Percentiles rank a stretch among this genome's conserved stretches.
These are phyloP conservation scores for Seriola rivoliana DNA, from an alignment of 2,113 vertebrate species.

Conservation along the genomic window DNA sequence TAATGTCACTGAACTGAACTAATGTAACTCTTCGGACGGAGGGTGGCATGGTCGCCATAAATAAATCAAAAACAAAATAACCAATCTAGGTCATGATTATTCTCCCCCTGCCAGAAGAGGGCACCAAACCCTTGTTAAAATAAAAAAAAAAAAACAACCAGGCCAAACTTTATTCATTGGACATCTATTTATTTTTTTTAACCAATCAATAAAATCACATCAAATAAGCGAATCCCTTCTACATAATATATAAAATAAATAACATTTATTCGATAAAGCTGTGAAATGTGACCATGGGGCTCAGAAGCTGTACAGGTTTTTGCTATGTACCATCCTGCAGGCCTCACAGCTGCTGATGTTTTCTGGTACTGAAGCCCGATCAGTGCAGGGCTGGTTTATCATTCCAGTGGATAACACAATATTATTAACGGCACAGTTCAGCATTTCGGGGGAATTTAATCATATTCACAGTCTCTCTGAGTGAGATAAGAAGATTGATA, in stretches of 20 bases:
- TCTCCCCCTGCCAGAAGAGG: conserved; percentile 28
- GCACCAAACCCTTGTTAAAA: conserved; percentile 22
- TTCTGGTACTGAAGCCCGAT: conserved; percentile 1
- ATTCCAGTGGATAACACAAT: neutral
- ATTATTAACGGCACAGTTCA: conserved; percentile 6
- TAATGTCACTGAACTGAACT: too few species aligned
- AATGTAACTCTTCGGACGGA: neutral
- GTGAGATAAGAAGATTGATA: neutral
- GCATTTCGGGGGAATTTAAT: neutral
- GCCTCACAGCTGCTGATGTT: neutral
- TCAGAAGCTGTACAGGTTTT: conserved; percentile 34
- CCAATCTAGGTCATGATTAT: conserved; percentile 17
- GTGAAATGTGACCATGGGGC: conserved; percentile 51
- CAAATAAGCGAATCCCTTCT: conserved; percentile 47
- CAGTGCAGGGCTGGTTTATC: conserved; percentile 21
- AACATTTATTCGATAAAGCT: conserved; percentile 68
- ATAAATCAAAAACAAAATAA: neutral
- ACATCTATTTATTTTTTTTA: conserved; percentile 74
- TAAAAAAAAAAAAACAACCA: conserved; percentile 5
- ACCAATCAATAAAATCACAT: conserved; percentile 64
- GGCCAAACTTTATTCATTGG: conserved; percentile 18
- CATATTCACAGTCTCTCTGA: neutral
- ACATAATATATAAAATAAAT: conserved; percentile 73
- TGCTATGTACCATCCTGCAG: neutral
- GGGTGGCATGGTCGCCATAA: neutral